phyloP scores from a whole-genome alignment of 1,140 invertebrate genomes.

The Drosophila triauraria region DNA sequence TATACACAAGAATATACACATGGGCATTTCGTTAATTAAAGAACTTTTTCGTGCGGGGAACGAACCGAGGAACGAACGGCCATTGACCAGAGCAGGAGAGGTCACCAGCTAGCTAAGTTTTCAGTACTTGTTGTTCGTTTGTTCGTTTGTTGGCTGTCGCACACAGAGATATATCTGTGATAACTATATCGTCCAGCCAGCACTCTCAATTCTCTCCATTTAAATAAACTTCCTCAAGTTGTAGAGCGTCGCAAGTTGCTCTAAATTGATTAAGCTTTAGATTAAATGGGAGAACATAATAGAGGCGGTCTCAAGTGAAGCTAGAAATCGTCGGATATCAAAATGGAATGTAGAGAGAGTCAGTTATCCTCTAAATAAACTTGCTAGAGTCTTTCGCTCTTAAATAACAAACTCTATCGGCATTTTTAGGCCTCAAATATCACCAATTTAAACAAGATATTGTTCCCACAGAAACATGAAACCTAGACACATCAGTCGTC shows the following conservation, averaged over 20 bases:
- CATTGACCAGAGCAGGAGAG: constrained; percentile 57
- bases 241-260: not conserved
- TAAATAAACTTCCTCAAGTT: not conserved
- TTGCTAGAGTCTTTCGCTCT: too few relatives aligned
- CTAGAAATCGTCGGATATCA: too few relatives aligned
- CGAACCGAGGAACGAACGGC: constrained; percentile 18
- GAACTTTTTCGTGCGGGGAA: constrained; percentile 36
- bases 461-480: not conserved
- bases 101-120: constrained; percentile 39
- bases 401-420: not conserved
- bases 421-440: not conserved
- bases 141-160: not conserved
- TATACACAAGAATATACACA: constrained; percentile 20
- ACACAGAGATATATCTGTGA: not conserved
- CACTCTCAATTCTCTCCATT: not conserved
- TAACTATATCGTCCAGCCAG: not conserved
- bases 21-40: constrained; percentile 46
- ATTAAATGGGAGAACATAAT: not conserved
- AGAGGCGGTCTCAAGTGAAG: too few relatives aligned
- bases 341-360: too few relatives aligned
- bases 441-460: not conserved
- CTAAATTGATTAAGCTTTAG: not conserved
- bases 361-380: too few relatives aligned
- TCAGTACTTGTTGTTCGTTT: constrained; percentile 12
- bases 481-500: not conserved